These are phyloP conservation scores for Leptodactylus fallax DNA, from an alignment of 2,797 vertebrate genomes.

Conservation along the genomic window DNA sequence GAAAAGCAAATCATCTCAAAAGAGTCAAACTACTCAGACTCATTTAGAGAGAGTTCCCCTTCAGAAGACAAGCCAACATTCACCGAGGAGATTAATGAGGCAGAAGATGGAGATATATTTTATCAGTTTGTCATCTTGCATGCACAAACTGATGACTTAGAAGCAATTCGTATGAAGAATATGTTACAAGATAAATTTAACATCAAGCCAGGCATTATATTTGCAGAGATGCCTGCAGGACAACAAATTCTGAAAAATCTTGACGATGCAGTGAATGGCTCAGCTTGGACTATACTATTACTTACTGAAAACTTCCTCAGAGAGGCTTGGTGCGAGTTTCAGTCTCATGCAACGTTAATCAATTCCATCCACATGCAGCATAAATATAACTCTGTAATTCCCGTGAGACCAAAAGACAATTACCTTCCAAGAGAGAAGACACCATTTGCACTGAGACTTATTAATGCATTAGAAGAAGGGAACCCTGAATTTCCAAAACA, in stretches of 20 bases:
- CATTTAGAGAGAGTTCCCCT: background rate
- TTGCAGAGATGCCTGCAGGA: slow-evolving; percentile 68
- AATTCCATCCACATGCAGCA: slow-evolving; percentile 68
- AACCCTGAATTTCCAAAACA: slow-evolving; percentile 70
- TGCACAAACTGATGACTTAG: slow-evolving; percentile 61
- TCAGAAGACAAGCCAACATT: background rate
- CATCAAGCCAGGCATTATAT: slow-evolving; percentile 70
- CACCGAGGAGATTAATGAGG: background rate
- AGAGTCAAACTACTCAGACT: background rate
- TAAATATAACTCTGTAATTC: slow-evolving; percentile 71
- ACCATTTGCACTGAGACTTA: slow-evolving; percentile 67
- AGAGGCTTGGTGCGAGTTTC: slow-evolving; percentile 70
- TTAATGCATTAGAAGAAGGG: slow-evolving; percentile 70
- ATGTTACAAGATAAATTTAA: slow-evolving; percentile 68
- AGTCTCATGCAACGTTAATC: slow-evolving; percentile 68
- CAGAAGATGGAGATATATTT: slow-evolving; percentile 53
- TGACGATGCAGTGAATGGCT: slow-evolving; percentile 67
- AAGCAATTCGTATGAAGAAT: slow-evolving; percentile 67
- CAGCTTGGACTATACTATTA: slow-evolving; percentile 68
- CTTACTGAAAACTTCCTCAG: slow-evolving; percentile 71
- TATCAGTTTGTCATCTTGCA: slow-evolving; percentile 69
- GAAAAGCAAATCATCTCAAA: background rate
- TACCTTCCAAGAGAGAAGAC: slow-evolving; percentile 67
- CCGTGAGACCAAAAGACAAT: slow-evolving; percentile 70
- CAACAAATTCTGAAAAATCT: slow-evolving; percentile 68